Percentiles rank a stretch among this genome's conserved stretches.
Evolutionary conservation across 2,797 vertebrate genomes (phyloP).

Genomic region (Ispidina picta): DNA sequence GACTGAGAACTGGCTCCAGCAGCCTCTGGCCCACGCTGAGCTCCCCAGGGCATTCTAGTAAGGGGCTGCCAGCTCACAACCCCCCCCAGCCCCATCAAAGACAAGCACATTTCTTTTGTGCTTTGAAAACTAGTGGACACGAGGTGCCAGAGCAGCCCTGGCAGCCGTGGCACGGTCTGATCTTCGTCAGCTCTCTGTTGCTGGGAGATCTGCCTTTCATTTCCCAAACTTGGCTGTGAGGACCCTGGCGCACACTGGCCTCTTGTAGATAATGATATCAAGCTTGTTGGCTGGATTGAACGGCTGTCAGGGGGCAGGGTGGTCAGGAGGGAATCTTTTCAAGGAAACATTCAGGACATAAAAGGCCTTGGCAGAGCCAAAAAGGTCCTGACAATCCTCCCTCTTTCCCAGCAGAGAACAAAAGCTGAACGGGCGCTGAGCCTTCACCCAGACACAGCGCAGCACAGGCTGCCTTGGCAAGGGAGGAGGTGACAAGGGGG

Average conservation of each 20-base stretch:
- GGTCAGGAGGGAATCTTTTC: conserved; percentile 53
- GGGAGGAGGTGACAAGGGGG: not conserved
- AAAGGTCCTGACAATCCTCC: conserved; percentile 16
- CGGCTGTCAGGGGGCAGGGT: conserved; percentile 43
- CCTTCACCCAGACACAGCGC: fast-evolving
- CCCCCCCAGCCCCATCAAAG: not conserved
- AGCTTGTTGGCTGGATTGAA: conserved; percentile 62
- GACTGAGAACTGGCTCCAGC: not conserved
- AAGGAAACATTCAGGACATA: conserved; percentile 58
- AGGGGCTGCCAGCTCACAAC: not conserved
- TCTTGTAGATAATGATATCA: conserved; percentile 72
- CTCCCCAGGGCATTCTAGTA: not conserved
- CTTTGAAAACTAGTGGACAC: not conserved
- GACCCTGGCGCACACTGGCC: not conserved
- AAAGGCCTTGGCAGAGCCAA: conserved; percentile 54
- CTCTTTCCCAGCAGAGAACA: conserved; percentile 12
- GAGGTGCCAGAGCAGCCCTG: not conserved
- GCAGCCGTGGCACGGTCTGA: not conserved
- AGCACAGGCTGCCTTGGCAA: conserved; percentile 27
- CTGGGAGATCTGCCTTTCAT: conserved; percentile 63
- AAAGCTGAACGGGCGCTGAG: not conserved
- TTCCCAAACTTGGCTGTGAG: conserved; percentile 59
- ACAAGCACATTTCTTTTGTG: not conserved
- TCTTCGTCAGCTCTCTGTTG: conserved; percentile 27
- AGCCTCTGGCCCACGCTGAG: not conserved